Evolutionary conservation across 1,140 invertebrate species (phyloP), one percentile per base, ranked within the genome.

Genomic region (Batillaria attramentaria): DNA sequence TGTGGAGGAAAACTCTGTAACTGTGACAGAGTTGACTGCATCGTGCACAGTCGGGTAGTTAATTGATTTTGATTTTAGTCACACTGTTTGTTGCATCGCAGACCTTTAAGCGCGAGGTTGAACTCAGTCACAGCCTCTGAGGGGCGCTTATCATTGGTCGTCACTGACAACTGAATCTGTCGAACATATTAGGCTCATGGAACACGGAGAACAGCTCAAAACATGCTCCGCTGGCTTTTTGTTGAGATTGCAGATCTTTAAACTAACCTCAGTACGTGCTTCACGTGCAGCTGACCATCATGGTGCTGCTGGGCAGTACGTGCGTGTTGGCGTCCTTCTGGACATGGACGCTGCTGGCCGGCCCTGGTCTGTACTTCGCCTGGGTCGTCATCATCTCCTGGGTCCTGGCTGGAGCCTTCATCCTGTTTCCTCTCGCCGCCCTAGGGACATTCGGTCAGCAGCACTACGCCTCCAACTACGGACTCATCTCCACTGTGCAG

Each of bases 381-480:
- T 73, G 69, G 70, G 54, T 77, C 2, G 77, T 78, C 54, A 8
- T 62, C 4, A 43, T 81, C 69, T 68, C 80, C 3, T 62, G 37
- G 33, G 62, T 54, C 72, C 69, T 81, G 50, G 72, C 80, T 33
- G 80, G 80, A 1, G 76, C 80, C n/a, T 81, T 81, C 70, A 81
- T 81, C 41, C 35, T 81, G 70, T 78, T 81, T 28, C 80, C 80
- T 5, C 35, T 81, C 70, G 80, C 80, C 5, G 80, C 80, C 3
- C 62, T 78, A 33, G n/a, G 39, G n/a, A 41, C 28, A 3, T 81
- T 81, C 37, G 80, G 80, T 1, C 76, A 78, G 80, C 43, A 24
- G 16, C 76, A 81, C 72, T 81, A 81, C 68, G 76, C 80, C 43
- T 39, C 72, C 37, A 81, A 81, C 74, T 81, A 81, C 46, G 80